These are phyloP conservation scores for Ganaspis sp. DNA, from an alignment of 1,140 invertebrate genomes.

Conservation along the genomic window DNA sequence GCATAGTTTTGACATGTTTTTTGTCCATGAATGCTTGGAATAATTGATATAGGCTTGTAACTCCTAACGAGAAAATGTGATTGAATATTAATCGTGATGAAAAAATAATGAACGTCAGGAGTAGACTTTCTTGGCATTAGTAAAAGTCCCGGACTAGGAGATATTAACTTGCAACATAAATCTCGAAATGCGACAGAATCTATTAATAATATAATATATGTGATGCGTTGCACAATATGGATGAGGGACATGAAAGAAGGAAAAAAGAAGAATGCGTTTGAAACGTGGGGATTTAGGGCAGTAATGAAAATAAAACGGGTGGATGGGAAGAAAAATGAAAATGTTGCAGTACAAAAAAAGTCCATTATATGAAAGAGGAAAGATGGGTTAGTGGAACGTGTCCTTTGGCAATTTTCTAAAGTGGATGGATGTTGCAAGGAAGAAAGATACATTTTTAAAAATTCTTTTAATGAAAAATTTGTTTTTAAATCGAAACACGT, in stretches of 20 bases:
- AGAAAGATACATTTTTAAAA: no score
- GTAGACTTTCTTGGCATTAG: no score
- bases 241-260: background rate
- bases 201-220: slow-evolving; percentile 4
- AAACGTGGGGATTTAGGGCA: background rate
- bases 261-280: background rate
- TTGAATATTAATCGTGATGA: background rate
- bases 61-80: no score
- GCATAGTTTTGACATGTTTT: no score
- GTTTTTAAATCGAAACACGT: no score
- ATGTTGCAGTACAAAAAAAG: background rate
- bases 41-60: no score
- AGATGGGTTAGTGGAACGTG: background rate
- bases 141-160: no score
- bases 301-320: background rate
- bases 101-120: background rate
- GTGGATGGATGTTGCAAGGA: no score
- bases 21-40: no score
- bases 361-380: background rate
- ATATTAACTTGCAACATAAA: background rate
- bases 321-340: background rate
- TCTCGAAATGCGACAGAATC: background rate
- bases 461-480: no score
- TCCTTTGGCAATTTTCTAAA: no score
- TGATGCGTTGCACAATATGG: background rate